phyloP scores from a whole-genome alignment of 2,888 invertebrate species.

The Nebria salina region DNA sequence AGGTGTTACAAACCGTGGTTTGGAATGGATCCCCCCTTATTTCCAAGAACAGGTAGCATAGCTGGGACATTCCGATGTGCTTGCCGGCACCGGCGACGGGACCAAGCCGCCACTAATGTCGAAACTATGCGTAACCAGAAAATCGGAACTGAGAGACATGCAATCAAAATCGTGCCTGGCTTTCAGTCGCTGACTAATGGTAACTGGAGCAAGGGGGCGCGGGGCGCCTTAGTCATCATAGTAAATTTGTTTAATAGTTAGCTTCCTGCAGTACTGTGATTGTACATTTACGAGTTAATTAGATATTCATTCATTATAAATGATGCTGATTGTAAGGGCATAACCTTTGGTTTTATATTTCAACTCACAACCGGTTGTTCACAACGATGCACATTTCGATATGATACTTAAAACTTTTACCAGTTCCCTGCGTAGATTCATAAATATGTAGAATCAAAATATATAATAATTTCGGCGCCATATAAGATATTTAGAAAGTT shows the following conservation, averaged over 20 bases:
- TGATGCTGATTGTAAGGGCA: not conserved
- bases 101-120: not conserved
- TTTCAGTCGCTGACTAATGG: not conserved
- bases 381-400: too few relatives aligned
- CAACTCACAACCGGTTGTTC: too few relatives aligned
- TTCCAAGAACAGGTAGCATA: constrained; percentile 34
- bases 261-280: not conserved
- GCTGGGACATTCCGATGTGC: constrained; percentile 29
- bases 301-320: not conserved
- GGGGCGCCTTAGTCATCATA: not conserved
- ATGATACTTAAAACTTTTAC: too few relatives aligned
- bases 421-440: too few relatives aligned
- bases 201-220: not conserved
- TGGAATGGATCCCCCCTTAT: constrained; percentile 6
- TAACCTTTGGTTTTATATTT: not conserved
- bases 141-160: not conserved
- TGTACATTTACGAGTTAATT: not conserved
- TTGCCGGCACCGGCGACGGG: constrained; percentile 2
- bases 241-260: not conserved
- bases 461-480: too few relatives aligned
- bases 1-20: constrained; percentile 1
- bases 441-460: too few relatives aligned
- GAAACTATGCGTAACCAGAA: constrained; percentile 1
- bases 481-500: too few relatives aligned
- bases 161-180: not conserved